Percentiles rank a stretch among this genome's conserved stretches.
Conservation (phyloP, 1,140 invertebrate species). For the Cotesia vestalis region DNA sequence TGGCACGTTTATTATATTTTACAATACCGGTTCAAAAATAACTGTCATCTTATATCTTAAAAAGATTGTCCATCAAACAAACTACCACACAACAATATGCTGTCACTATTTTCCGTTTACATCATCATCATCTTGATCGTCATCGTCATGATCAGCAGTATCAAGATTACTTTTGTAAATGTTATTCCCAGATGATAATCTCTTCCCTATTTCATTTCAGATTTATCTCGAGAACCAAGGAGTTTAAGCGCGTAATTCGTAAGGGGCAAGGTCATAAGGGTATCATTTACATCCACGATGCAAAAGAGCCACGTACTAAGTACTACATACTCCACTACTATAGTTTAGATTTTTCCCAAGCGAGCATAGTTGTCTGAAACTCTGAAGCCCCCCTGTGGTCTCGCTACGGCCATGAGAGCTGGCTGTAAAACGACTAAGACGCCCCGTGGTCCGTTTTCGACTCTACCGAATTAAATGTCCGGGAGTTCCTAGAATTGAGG, state of each 20-base stretch:
- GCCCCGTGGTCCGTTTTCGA: slow-evolving; percentile 26
- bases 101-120: too few relatives aligned
- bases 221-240: not conserved
- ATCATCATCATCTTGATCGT: too few relatives aligned
- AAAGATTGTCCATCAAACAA: slow-evolving; percentile 9
- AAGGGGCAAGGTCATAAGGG: slow-evolving; percentile 22
- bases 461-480: slow-evolving; percentile 42
- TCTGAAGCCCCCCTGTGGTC: slow-evolving; percentile 30
- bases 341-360: slow-evolving; percentile 30
- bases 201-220: not conserved
- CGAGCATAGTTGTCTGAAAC: not conserved
- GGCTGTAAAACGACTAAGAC: not conserved
- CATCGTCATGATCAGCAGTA: too few relatives aligned
- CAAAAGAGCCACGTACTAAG: slow-evolving; percentile 1
- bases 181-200: too few relatives aligned
- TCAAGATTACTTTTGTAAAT: too few relatives aligned
- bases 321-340: slow-evolving; percentile 12
- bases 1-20: slow-evolving; percentile 26
- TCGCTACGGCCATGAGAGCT: slow-evolving; percentile 5
- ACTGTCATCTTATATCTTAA: slow-evolving; percentile 24
- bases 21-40: slow-evolving; percentile 18
- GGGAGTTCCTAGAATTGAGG: slow-evolving; percentile 45
- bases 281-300: slow-evolving; percentile 22
- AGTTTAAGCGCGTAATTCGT: slow-evolving; percentile 21
- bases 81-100: not conserved